Evolutionary conservation across 2,888 invertebrate species (phyloP), one percentile per base, ranked within the genome.

Genomic region (Hirtodrosophila confusa): DNA sequence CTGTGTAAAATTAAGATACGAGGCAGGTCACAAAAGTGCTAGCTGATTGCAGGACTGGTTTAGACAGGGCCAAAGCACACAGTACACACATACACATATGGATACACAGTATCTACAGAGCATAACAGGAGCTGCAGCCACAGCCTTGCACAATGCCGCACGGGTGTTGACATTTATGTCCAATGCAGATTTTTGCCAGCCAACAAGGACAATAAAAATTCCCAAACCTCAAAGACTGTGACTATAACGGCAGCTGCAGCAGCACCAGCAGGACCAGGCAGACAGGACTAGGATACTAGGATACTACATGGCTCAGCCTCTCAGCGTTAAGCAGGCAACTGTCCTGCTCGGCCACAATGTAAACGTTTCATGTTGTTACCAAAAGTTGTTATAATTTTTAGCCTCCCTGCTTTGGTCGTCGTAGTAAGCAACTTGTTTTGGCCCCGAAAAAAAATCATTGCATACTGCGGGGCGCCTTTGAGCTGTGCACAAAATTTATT

Each of bases 161-260:
- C 70, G 86, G 78, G 88, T 84, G 84, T 88, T 86, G 84, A 88
- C 84, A 86, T 84, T 88, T 84, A 84, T 86, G 88, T 84, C 88
- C 84, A 80, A 86, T 88, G 84, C 84, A 84, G 84, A 84, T 84
- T 86, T 84, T 88, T 77, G 72, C 69, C 78, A 79, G 63, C 60
- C 49, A 77, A 63, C 61, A 63, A 63, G 58, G 66, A 82, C 73
- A 82, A 83, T 87, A 87, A 85, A 82, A 82, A 69, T 85, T 67
- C 56, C 65, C 62, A 64, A 33, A 70, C 57, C 75, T 61, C 70
- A 66, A 50, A 51, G 53, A 58, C 56, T 51, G 24, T 49, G 54
- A 55, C 47, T 47, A 40, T 54, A 60, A 41, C 53, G 40, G 71
- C 49, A 57, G 57, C 66, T 69, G 69, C 66, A 70, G 44, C 72